Percentiles rank a stretch among this genome's conserved stretches.
Evolutionary conservation across 2,113 vertebrate genomes (phyloP).

Genomic region (Miniopterus natalensis): DNA sequence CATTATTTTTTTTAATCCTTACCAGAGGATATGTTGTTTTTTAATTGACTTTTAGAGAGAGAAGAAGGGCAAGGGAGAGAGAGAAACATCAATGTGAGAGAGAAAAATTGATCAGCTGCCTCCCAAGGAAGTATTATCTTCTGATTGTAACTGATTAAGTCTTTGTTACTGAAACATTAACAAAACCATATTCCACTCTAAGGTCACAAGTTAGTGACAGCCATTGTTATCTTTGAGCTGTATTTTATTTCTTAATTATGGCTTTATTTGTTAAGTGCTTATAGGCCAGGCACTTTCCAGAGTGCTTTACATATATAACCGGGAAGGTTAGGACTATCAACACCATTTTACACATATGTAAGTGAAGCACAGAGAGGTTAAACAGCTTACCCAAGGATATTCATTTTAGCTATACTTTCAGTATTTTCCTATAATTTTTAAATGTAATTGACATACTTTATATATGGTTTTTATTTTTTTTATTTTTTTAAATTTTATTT

Average conservation of each 20-base stretch:
- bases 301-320: neutral
- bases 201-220: neutral
- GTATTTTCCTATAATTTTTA: neutral
- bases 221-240: neutral
- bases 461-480: neutral
- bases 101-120: too few species aligned
- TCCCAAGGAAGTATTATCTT: neutral
- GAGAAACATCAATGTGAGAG: too few species aligned
- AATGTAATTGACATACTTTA: neutral
- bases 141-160: neutral
- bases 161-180: neutral
- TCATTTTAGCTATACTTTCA: neutral
- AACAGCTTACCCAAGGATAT: neutral
- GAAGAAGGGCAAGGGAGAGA: too few species aligned
- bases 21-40: too few species aligned
- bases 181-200: neutral
- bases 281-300: neutral
- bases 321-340: neutral
- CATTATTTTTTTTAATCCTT: neutral
- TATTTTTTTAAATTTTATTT: neutral
- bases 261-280: neutral
- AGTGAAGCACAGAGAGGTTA: neutral
- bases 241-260: neutral
- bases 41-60: too few species aligned
- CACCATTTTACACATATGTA: neutral